Evolutionary conservation across 1,140 invertebrate species (phyloP).

Genomic region (Diuraphis noxia): DNA sequence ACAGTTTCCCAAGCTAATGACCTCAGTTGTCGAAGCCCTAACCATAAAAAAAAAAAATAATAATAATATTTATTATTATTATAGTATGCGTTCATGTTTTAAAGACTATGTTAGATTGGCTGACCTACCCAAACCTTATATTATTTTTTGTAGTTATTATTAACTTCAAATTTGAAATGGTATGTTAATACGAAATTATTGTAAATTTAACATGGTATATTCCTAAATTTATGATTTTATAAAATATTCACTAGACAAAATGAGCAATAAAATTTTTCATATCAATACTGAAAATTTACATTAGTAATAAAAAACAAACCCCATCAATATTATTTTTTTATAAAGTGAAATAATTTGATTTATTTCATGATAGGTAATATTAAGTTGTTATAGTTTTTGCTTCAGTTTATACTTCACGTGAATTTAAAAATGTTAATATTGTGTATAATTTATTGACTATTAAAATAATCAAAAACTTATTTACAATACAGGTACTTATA

Average conservation of each 20-base stretch:
- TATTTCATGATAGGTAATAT: background rate
- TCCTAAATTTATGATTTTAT: background rate
- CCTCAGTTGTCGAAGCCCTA: no score
- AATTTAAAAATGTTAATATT: background rate
- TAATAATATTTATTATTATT: background rate
- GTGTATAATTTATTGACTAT: background rate
- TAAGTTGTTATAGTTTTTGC: background rate
- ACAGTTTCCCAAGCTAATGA: no score
- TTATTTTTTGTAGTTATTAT: background rate
- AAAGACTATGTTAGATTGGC: background rate
- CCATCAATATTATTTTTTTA: background rate
- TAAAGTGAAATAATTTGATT: background rate
- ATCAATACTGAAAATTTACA: background rate
- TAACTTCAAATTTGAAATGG: background rate
- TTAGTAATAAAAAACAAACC: background rate
- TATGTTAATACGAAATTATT: background rate
- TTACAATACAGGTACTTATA: background rate
- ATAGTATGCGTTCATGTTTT: background rate
- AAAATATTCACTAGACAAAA: background rate
- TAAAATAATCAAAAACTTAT: background rate
- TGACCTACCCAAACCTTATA: background rate
- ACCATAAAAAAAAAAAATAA: no score
- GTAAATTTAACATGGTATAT: background rate
- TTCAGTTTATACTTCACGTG: background rate
- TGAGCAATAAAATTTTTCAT: background rate